These are phyloP conservation scores for Peribatodes rhomboidaria DNA, from an alignment of 2,888 invertebrate genomes.

Conservation along the genomic window DNA sequence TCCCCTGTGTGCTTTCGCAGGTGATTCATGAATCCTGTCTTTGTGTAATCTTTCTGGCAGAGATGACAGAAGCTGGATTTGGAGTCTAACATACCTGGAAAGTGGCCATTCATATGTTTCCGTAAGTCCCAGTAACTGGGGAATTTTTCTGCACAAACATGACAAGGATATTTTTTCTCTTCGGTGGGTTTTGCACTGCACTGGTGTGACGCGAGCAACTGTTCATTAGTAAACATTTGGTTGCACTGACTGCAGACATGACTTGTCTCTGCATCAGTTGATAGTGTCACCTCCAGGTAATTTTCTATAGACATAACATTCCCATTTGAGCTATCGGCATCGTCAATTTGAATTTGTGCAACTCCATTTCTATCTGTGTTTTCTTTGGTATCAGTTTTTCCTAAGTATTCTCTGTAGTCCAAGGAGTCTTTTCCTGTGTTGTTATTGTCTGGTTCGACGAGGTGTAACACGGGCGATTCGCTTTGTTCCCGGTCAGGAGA, in stretches of 20 bases:
- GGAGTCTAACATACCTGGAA: slow-evolving; percentile 84
- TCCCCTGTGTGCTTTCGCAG: slow-evolving; percentile 84
- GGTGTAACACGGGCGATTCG: slow-evolving; percentile 79
- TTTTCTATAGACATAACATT: slow-evolving; percentile 85
- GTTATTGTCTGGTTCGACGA: slow-evolving; percentile 82
- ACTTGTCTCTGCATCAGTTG: slow-evolving; percentile 84
- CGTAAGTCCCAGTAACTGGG: slow-evolving; percentile 83
- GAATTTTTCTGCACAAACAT: slow-evolving; percentile 83
- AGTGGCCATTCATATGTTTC: slow-evolving; percentile 83
- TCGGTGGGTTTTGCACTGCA: slow-evolving; percentile 80
- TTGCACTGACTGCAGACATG: slow-evolving; percentile 83
- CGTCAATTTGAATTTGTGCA: slow-evolving; percentile 72
- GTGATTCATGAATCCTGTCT: slow-evolving; percentile 85
- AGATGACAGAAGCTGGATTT: slow-evolving; percentile 85
- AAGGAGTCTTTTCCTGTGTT: slow-evolving; percentile 75
- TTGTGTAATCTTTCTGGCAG: slow-evolving; percentile 85
- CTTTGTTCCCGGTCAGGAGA: slow-evolving; percentile 79
- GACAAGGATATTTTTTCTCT: slow-evolving; percentile 83
- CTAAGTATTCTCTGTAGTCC: slow-evolving; percentile 76
- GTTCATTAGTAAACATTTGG: slow-evolving; percentile 82
- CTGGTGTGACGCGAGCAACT: slow-evolving; percentile 74
- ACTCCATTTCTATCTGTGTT: slow-evolving; percentile 70
- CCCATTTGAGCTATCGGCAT: slow-evolving; percentile 81
- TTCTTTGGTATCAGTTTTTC: slow-evolving; percentile 80
- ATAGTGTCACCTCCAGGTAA: slow-evolving; percentile 83